Evolutionary conservation across 2,113 vertebrate species (phyloP).

Genomic region (Dunckerocampus dactyliophorus): DNA sequence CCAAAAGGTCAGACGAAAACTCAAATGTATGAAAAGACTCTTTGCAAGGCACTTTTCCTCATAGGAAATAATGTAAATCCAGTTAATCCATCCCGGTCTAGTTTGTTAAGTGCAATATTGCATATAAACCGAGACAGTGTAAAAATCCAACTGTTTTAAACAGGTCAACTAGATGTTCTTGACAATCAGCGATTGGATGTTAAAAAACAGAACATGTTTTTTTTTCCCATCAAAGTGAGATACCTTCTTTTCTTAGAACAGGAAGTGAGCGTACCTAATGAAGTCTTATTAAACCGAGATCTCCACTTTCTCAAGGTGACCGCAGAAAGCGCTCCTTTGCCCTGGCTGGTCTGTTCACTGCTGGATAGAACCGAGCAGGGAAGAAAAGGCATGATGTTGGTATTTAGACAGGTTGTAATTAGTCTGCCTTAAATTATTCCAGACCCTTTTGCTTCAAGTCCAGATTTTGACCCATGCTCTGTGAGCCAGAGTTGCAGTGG

Average conservation of each 20-base stretch:
- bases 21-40: no score
- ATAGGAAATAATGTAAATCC: no score
- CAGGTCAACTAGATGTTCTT: conserved; percentile 49
- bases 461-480: conserved; percentile 43
- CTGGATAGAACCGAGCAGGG: conserved; percentile 16
- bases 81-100: no score
- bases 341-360: conserved; percentile 35
- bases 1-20: no score
- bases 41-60: no score
- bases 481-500: conserved; percentile 45
- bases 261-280: conserved; percentile 52
- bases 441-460: conserved; percentile 38
- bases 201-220: conserved; percentile 50
- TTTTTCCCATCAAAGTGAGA: conserved; percentile 47
- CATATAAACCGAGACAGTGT: no score
- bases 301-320: conserved; percentile 46
- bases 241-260: conserved; percentile 24
- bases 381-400: conserved; percentile 27
- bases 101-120: no score
- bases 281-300: conserved; percentile 42
- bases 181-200: conserved; percentile 53
- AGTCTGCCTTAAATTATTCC: conserved; percentile 58
- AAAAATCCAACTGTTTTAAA: no score
- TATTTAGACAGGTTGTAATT: conserved; percentile 64
- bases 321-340: conserved; percentile 41